Conservation (phyloP, 2,888 invertebrate species). For the Eupsilia transversa region DNA sequence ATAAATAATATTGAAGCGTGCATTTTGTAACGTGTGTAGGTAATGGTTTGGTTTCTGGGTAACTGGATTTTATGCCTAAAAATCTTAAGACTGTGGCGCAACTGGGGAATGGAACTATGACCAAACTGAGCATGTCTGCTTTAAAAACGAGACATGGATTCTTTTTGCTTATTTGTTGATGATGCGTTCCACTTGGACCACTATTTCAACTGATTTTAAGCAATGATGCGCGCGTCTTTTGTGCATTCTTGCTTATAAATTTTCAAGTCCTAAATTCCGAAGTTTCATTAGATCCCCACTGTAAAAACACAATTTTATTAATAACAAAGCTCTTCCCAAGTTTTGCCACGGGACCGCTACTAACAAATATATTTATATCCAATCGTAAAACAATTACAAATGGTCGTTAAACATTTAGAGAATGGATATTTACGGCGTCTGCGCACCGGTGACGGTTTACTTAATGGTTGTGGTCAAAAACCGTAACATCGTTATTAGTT, state of each 20-base stretch:
- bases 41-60: background rate
- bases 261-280: background rate
- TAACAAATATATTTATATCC: conserved; percentile 53
- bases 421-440: conserved; percentile 57
- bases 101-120: background rate
- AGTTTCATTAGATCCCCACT: background rate
- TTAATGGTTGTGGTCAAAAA: conserved; percentile 54
- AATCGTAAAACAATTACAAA: conserved; percentile 66
- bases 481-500: conserved; percentile 51
- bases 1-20: background rate
- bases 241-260: background rate
- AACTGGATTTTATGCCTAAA: background rate
- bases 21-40: background rate
- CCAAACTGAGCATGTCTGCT: background rate
- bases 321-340: background rate
- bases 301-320: background rate
- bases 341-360: background rate
- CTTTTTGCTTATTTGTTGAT: background rate
- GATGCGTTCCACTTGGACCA: background rate
- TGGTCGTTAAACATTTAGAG: conserved; percentile 59
- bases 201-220: background rate
- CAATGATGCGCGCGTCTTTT: no score
- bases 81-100: background rate
- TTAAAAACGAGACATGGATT: background rate
- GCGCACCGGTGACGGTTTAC: conserved; percentile 56